phyloP scores from a whole-genome alignment of 2,888 invertebrate genomes.

The Cataglyphis livida region DNA sequence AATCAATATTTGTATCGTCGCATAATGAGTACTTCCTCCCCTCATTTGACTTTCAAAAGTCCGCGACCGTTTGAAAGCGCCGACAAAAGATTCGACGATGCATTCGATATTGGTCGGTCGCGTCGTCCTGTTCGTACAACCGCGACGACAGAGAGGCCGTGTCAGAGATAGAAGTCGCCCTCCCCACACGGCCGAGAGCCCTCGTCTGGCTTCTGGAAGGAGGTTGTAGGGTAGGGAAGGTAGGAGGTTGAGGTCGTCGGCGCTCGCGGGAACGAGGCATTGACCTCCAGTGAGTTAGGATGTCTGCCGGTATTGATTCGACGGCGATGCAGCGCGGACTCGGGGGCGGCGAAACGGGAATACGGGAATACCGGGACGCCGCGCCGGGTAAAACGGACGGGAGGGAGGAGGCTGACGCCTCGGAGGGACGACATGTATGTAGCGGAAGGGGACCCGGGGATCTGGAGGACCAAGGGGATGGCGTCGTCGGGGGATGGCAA shows the following conservation, averaged over 20 bases:
- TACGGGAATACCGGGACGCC: constrained; percentile 78
- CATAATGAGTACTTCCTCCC: background rate
- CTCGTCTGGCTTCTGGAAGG: constrained; percentile 79
- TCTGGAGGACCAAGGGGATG: constrained; percentile 83
- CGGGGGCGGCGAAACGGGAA: constrained; percentile 79
- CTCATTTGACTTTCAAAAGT: constrained; percentile 1
- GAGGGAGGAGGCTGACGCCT: constrained; percentile 66
- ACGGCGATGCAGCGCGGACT: constrained; percentile 79
- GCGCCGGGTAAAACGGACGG: constrained; percentile 42
- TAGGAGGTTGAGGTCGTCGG: constrained; percentile 86
- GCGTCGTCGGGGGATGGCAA: constrained; percentile 77
- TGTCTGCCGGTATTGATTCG: constrained; percentile 87
- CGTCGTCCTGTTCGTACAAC: constrained; percentile 36
- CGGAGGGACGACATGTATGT: constrained; percentile 68
- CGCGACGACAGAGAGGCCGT: constrained; percentile 19
- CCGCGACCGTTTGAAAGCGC: background rate
- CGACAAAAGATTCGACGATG: constrained; percentile 1
- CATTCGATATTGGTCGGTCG: constrained; percentile 29
- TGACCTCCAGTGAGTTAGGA: constrained; percentile 87
- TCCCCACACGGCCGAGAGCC: constrained; percentile 53
- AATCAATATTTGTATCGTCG: background rate
- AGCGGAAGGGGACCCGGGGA: constrained; percentile 68
- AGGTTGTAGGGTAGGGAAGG: constrained; percentile 81
- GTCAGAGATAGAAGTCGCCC: constrained; percentile 47
- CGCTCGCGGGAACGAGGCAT: constrained; percentile 88